Evolutionary conservation across 2,888 invertebrate genomes (phyloP), one percentile per base, ranked within the genome.

Genomic region (Andrena trimmerana): DNA sequence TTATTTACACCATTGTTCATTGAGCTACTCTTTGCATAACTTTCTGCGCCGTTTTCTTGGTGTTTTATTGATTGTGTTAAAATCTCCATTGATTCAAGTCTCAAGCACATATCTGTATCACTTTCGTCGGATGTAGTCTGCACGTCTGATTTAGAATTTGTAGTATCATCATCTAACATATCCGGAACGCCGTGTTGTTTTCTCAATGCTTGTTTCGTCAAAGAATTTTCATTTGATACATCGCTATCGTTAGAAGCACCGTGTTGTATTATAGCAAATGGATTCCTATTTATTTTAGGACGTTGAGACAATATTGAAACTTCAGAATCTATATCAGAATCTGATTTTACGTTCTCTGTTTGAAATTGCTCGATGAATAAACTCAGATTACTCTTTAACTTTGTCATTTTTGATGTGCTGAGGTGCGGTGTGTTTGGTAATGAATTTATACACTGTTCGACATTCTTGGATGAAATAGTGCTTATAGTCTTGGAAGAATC

Each of bases 291-390:
- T 13, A 24, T 68, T n/a, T 76, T 71, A 13, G 36, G 4, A 48
- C n/a, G 13, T 31, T 77, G 70, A 24, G 24, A 4, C 60, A 65
- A 36, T 16, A 69, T 3, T 24, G 84, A 72, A 78, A 66, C 66
- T 36, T 90, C 91, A 42, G 54, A 68, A 24, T 92, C 90, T 33
- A 88, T 76, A 31, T 90, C 90, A 8, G 73, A 74, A 16, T 84
- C 71, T 13, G 67, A 69, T 62, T 79, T 90, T 5, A 88, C 90
- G 74, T 92, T 93, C 74, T 86, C 81, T 65, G 33, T 89, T 27
- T 87, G 86, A 16, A 91, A 72, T 74, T 89, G 89, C 36, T 91
- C 91, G 62, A 93, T 91, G 62, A 92, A 92, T 54, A 89, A 52
- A 77, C 89, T 92, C 20, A 93, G 72, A 72, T 92, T 78, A 65